Evolutionary conservation across 2,113 vertebrate species (phyloP), one percentile per base, ranked within the genome.

Genomic region (Nicator chloris): DNA sequence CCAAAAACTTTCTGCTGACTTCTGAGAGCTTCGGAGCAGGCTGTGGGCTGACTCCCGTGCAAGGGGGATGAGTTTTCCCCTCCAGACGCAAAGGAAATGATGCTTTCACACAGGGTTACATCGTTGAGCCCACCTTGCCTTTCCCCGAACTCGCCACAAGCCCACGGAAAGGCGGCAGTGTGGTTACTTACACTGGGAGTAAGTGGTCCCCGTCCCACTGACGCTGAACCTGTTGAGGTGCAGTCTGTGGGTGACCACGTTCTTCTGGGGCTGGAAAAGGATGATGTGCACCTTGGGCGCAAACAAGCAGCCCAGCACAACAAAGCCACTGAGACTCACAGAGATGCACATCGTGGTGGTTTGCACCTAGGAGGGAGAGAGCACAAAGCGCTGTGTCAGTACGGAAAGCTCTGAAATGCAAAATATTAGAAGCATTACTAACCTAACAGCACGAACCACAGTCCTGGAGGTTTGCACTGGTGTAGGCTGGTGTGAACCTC

Each of bases 331-430:
- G 90, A 99, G 98, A 88, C 99, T 99, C 82, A 99, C 99, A 0
- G 99, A 99, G 98, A 99, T 99, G 91, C 99, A 99, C 99, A 99
- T 99, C 75, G 99, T 99, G 3, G 99, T 99, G 9, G 99, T 99
- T 97, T 99, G 99, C 64, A 99, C 99, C 99, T 99, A 79, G 31
- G 84, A 98, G 91, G 96, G 80, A 95, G 79, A 2, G 40, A 61
- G 63, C 3, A 53, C 39, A 93, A 88, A 89, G 72, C 13, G 4
- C 22, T 35, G 47, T 57, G 57, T 79, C 76, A 94, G 51, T 66
- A 91, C 11, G 24, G 71, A 88, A 47, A 78, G 27, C 35, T 93
- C 60, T 73, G 76, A 94, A 88, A 92, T 26, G 47, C 22, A 59
- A n/a, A 80, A 37, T 50, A 21, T 60, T 61, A 80, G 50, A 65